phyloP scores from a whole-genome alignment of 2,797 vertebrate species.

The Esox lucius region DNA sequence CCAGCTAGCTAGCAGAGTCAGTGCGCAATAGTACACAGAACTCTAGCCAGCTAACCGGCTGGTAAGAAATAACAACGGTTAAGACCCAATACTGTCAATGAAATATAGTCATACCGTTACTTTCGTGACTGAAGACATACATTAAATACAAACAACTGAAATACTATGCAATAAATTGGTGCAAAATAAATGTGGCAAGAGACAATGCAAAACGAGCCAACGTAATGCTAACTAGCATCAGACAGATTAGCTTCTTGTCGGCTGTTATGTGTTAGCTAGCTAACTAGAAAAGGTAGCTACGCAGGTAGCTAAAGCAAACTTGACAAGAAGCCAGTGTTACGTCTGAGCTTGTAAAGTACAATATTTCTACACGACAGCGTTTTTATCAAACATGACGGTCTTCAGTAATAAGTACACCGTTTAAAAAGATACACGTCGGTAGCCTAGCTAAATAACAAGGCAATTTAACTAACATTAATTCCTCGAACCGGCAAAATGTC shows the following conservation, averaged over 20 bases:
- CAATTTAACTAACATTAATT: not conserved
- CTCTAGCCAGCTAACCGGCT: not conserved
- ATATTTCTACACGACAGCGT: not conserved
- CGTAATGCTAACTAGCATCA: not conserved
- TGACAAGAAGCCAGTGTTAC: not conserved
- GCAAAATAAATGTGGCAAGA: not conserved
- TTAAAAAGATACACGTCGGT: not conserved
- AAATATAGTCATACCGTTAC: not conserved
- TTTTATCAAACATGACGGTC: not conserved
- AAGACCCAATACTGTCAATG: not conserved
- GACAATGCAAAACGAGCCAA: not conserved
- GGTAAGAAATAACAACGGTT: not conserved
- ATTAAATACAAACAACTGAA: not conserved
- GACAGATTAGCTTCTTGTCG: not conserved
- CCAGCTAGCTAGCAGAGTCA: not conserved
- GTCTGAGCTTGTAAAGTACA: not conserved
- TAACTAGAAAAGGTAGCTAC: slow-evolving; percentile 31
- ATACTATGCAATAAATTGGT: not conserved
- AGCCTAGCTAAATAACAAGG: not conserved
- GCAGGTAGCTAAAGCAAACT: not conserved
- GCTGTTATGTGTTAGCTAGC: slow-evolving; percentile 23
- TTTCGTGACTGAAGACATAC: not conserved
- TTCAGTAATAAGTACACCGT: not conserved
- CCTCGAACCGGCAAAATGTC: slow-evolving; percentile 6
- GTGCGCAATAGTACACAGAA: not conserved